Conservation (phyloP, 2,113 vertebrate genomes). For the Arvicanthis niloticus region DNA sequence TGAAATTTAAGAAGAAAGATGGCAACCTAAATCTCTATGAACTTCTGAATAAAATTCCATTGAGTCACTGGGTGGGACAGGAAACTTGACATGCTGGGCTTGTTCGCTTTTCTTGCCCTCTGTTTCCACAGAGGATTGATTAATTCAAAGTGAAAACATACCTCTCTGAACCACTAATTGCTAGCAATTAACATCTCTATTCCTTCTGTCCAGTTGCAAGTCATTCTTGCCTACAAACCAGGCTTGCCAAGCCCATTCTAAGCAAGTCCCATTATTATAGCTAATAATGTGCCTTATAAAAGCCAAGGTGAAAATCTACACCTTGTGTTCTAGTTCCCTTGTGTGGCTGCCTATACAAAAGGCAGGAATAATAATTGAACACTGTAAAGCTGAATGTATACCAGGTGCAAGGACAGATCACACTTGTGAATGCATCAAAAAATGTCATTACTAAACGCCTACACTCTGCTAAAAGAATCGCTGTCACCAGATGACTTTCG, state of each 20-base stretch:
- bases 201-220: slow-evolving; percentile 67
- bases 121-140: slow-evolving; percentile 52
- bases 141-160: slow-evolving; percentile 43
- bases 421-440: slow-evolving; percentile 80
- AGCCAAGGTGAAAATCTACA: slow-evolving; percentile 78
- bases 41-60: background rate
- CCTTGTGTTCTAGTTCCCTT: slow-evolving; percentile 72
- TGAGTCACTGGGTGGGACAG: background rate
- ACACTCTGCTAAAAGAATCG: slow-evolving; percentile 70
- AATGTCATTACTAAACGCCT: slow-evolving; percentile 70
- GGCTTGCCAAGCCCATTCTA: slow-evolving; percentile 54
- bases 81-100: slow-evolving; percentile 6
- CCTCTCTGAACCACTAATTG: slow-evolving; percentile 65
- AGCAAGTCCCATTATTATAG: background rate
- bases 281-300: slow-evolving; percentile 71
- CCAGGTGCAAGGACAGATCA: slow-evolving; percentile 80
- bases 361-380: slow-evolving; percentile 60
- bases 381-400: slow-evolving; percentile 68
- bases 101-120: slow-evolving; percentile 9
- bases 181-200: slow-evolving; percentile 62
- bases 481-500: slow-evolving; percentile 71
- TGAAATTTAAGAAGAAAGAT: slow-evolving; percentile 33
- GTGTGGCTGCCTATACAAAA: slow-evolving; percentile 76
- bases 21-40: background rate
- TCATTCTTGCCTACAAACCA: slow-evolving; percentile 68